phyloP scores from a whole-genome alignment of 2,888 invertebrate genomes.

The Patella ulyssiponensis region DNA sequence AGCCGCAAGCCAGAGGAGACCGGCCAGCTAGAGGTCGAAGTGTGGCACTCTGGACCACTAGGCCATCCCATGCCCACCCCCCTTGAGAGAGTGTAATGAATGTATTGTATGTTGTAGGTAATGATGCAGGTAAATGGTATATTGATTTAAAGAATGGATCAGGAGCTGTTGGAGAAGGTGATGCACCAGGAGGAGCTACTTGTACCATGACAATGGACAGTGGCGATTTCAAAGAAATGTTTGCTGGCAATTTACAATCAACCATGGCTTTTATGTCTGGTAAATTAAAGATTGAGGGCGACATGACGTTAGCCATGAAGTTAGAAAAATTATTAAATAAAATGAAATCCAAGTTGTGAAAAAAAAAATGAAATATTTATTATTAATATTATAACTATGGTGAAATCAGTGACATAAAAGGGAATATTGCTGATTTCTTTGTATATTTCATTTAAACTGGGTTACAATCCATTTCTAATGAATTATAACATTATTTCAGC shows the following conservation, averaged over 20 bases:
- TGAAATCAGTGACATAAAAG: too few species aligned
- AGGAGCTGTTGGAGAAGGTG: constrained; percentile 86
- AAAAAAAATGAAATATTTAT: too few species aligned
- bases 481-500: too few species aligned
- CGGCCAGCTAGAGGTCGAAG: too few species aligned
- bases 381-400: too few species aligned
- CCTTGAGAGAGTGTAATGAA: too few species aligned
- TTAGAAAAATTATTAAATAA: constrained; percentile 78
- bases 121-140: constrained; percentile 83
- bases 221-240: constrained; percentile 74
- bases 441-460: too few species aligned
- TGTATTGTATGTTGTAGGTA: constrained; percentile 73
- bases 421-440: too few species aligned
- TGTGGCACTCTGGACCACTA: too few species aligned
- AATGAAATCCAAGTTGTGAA: constrained; percentile 44
- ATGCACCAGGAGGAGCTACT: constrained; percentile 79
- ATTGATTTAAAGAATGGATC: constrained; percentile 90
- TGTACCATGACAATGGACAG: constrained; percentile 87
- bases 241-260: constrained; percentile 87
- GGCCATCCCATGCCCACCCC: too few species aligned
- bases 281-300: constrained; percentile 92
- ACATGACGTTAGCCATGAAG: constrained; percentile 94
- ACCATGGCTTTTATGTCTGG: constrained; percentile 96
- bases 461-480: too few species aligned
- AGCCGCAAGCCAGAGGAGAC: too few species aligned